Evolutionary conservation across 1,140 invertebrate species (phyloP).

Genomic region (Pteromalus puparum): DNA sequence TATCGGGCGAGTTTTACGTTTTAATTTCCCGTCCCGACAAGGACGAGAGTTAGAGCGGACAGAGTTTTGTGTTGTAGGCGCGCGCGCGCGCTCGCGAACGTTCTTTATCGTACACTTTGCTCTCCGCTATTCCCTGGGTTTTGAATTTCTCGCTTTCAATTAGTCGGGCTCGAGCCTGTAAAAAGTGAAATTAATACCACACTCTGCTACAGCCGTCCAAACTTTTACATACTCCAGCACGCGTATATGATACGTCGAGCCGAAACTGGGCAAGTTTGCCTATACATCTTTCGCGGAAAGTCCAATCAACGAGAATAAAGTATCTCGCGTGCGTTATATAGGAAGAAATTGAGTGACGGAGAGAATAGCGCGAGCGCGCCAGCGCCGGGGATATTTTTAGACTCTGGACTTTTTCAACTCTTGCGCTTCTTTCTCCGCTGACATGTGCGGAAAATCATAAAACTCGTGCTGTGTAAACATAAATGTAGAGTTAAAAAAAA

Average conservation of each 20-base stretch:
- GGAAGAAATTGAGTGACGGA: constrained; percentile 7
- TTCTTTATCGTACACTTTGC: neutral
- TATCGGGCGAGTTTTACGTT: constrained; percentile 46
- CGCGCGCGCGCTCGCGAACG: neutral
- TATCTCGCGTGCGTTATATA: neutral
- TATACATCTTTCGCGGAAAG: neutral
- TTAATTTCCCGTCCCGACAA: constrained; percentile 39
- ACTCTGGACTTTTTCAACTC: constrained; percentile 13
- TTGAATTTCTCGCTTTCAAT: constrained; percentile 48
- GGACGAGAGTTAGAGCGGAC: constrained; percentile 4
- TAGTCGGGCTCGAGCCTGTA: neutral
- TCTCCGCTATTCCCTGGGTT: neutral
- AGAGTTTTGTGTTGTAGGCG: neutral
- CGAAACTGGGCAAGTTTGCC: neutral
- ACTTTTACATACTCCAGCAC: too few species aligned
- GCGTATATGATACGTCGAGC: too few species aligned
- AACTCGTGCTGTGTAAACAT: constrained; percentile 10
- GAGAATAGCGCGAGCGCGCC: constrained; percentile 20
- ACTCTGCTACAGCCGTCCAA: too few species aligned
- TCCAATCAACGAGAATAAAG: neutral
- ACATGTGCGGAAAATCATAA: constrained; percentile 43
- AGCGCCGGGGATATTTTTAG: constrained; percentile 41
- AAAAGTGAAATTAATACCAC: constrained; percentile 44
- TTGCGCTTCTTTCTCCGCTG: constrained; percentile 32
- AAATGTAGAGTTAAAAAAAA: neutral